A percentile compares a stretch with the other conserved stretches of the same genome.
Evolutionary conservation across 2,797 vertebrate species (phyloP).

Genomic region (Rhinophrynus dorsalis): DNA sequence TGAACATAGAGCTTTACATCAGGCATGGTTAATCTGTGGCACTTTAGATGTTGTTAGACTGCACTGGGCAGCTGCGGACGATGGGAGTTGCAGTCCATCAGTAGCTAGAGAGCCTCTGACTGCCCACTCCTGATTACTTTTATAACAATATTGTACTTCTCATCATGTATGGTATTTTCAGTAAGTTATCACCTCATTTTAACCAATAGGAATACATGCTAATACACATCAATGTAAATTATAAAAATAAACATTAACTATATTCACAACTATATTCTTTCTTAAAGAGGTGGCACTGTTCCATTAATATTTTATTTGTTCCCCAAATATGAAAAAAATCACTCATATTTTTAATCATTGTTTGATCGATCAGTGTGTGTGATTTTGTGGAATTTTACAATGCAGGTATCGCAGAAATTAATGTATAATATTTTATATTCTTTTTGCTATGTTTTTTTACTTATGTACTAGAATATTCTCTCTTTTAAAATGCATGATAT

Average conservation of each 20-base stretch:
- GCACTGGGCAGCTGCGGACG: too few species aligned
- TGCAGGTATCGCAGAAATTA: not conserved
- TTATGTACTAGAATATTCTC: not conserved
- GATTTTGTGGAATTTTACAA: not conserved
- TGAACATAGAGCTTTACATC: too few species aligned
- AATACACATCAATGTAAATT: not conserved
- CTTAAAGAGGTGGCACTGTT: too few species aligned
- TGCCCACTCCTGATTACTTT: not conserved
- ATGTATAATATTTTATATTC: not conserved
- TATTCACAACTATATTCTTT: not conserved
- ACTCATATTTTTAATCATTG: not conserved
- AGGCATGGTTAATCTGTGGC: too few species aligned
- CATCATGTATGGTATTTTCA: slow-evolving; percentile 26
- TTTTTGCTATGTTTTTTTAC: not conserved
- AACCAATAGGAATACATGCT: not conserved
- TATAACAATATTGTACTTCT: slow-evolving; percentile 12
- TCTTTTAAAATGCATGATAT: not conserved
- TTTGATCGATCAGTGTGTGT: not conserved
- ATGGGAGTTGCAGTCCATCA: too few species aligned
- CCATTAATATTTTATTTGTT: too few species aligned
- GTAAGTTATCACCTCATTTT: slow-evolving; percentile 31
- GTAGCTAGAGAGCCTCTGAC: too few species aligned
- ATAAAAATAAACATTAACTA: not conserved
- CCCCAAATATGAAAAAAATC: too few species aligned
- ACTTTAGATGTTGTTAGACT: too few species aligned